Evolutionary conservation across 2,888 invertebrate genomes (phyloP).

Genomic region (Leistus spinibarbis): DNA sequence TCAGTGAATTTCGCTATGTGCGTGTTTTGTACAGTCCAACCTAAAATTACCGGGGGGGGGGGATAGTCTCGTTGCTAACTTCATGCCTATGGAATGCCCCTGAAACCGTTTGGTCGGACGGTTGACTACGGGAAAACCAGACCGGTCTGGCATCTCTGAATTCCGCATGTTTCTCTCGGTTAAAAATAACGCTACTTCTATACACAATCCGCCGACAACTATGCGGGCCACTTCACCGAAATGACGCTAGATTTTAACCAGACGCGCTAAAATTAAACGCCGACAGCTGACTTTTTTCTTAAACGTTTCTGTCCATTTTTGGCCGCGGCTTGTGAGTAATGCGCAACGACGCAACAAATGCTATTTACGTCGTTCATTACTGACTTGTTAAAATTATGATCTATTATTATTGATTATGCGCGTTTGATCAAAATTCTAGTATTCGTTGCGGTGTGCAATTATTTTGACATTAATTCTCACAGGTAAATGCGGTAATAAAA

Average conservation of each 20-base stretch:
- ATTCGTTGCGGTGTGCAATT: neutral
- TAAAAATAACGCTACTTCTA: constrained; percentile 41
- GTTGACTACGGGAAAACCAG: no score
- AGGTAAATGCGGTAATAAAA: neutral
- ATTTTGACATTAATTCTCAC: neutral
- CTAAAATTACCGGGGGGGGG: constrained; percentile 22
- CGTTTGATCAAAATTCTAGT: neutral
- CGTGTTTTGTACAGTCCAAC: neutral
- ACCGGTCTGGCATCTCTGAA: constrained; percentile 55
- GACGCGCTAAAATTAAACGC: constrained; percentile 20
- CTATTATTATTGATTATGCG: neutral
- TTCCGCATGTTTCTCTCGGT: constrained; percentile 46
- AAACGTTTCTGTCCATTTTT: constrained; percentile 36
- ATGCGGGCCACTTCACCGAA: constrained; percentile 6
- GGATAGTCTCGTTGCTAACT: constrained; percentile 5
- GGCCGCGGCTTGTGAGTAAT: constrained; percentile 20
- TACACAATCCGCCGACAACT: constrained; percentile 8
- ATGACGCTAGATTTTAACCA: neutral
- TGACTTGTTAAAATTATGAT: neutral
- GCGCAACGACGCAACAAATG: neutral
- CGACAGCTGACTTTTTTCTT: constrained; percentile 27
- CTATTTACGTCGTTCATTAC: constrained; percentile 1
- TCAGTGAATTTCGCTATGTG: neutral
- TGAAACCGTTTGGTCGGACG: constrained; percentile 26
- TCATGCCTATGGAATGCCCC: constrained; percentile 43